Conservation (phyloP, 2,888 invertebrate genomes). For the Pyrrhia umbra region DNA sequence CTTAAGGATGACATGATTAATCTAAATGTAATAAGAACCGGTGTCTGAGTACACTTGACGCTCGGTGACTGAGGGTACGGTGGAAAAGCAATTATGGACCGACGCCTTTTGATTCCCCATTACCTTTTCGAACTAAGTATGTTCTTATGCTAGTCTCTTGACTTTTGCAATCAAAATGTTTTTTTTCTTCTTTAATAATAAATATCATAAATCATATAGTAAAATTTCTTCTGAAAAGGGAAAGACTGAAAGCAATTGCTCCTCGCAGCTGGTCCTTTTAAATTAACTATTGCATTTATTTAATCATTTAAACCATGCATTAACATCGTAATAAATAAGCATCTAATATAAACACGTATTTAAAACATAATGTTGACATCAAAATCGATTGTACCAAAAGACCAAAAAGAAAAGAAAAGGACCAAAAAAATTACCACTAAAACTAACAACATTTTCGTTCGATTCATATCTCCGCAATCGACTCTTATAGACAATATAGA, state of each 20-base stretch:
- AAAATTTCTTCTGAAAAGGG: too few relatives aligned
- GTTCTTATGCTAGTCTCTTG: conserved; percentile 10
- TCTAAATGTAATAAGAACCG: conserved; percentile 41
- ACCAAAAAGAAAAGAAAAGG: neutral
- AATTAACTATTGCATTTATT: too few relatives aligned
- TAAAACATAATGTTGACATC: neutral
- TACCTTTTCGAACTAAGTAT: conserved; percentile 16
- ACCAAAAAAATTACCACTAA: neutral
- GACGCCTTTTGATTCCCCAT: conserved; percentile 9
- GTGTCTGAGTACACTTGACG: conserved; percentile 7
- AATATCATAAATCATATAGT: too few relatives aligned
- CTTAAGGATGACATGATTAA: conserved; percentile 25
- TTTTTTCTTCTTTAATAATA: neutral
- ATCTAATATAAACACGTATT: neutral
- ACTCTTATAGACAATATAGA: conserved; percentile 33
- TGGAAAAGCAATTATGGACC: conserved; percentile 28
- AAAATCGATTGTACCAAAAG: neutral
- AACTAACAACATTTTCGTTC: neutral
- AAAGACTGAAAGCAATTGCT: too few relatives aligned
- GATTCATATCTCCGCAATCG: conserved; percentile 20
- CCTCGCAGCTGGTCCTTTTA: too few relatives aligned
- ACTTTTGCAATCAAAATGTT: neutral
- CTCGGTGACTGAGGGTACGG: conserved; percentile 28
- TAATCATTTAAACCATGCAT: too few relatives aligned
- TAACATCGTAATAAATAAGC: too few relatives aligned